A percentile compares a stretch with the other conserved stretches of the same genome.
Conservation (phyloP, 2,113 vertebrate genomes). For the Paradoxurus hermaphroditus region DNA sequence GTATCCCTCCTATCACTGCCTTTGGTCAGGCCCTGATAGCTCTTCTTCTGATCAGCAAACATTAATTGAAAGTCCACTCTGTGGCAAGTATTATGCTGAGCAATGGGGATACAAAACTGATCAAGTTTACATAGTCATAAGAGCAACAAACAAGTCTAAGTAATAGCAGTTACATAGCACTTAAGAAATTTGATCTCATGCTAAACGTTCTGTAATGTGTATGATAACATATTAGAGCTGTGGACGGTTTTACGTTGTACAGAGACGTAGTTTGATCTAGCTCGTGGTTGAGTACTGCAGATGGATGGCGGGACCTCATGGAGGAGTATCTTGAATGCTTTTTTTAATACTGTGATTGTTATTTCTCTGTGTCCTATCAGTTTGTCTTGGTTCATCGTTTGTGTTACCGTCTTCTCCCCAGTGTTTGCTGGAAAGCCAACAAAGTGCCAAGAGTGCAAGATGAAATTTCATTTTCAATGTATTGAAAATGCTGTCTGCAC, state of each 20-base stretch:
- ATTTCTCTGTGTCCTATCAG: neutral
- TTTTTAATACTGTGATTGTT: neutral
- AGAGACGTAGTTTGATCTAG: neutral
- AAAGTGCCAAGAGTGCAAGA: neutral
- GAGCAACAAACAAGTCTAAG: neutral
- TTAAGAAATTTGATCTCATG: neutral
- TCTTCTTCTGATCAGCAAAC: neutral
- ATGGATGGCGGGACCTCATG: fast-evolving
- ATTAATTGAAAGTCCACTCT: neutral
- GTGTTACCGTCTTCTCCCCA: neutral
- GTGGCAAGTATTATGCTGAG: neutral
- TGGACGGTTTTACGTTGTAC: neutral
- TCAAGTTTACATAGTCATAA: neutral
- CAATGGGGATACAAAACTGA: neutral
- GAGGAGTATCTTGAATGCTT: neutral
- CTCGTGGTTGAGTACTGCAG: neutral
- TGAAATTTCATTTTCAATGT: neutral
- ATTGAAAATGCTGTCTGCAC: neutral
- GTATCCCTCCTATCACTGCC: neutral
- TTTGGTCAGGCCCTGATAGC: neutral
- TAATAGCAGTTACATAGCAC: neutral
- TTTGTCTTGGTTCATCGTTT: neutral
- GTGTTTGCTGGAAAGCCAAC: neutral
- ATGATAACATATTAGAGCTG: neutral
- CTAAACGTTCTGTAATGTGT: neutral